Base-by-base conservation (phyloP, 2,113 vertebrate genomes). In the Coturnix japonica region DNA sequence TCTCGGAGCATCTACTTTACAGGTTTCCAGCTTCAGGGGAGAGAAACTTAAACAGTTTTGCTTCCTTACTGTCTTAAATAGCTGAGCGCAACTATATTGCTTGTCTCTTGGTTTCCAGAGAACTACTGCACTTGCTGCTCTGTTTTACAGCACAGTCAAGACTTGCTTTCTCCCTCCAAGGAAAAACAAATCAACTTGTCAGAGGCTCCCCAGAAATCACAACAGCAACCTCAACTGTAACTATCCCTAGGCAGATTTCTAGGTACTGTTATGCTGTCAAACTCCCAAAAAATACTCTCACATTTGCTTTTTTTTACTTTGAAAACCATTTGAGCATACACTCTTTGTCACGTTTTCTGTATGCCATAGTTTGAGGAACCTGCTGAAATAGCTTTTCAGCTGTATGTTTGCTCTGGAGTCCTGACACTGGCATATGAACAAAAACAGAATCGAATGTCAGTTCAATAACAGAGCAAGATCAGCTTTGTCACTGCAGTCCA, bases 81-180 rank as follows among this genome's bases (percentile, higher is more conserved):
- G 67, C 20, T 0, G 0, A 14, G n/a, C 26, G 10, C 0, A 0
- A 53, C 33, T 59, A 44, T 14, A 28, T 1, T 2, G 19, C 51
- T 56, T 18, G 17, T 20, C 56, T 81, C 53, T 8, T 4, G 25
- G 35, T 41, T 76, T 56, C 51, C 20, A 17, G 15, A 56, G 26
- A 90, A 51, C 73, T 23, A 65, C 9, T 64, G 26, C 49, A 26
- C 46, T 43, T 51, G 10, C 72, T 44, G 47, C 35, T 71, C 39
- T 19, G 3, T 25, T 46, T 47, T 39, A 47, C 6, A 76, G 65
- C 61, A 2, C 16, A 64, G 37, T 20, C 35, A 41, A 49, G 57
- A 72, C 12, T 71, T 8, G 7, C 9, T 44, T 49, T 53, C 49
- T 56, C 33, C 33, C 31, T 71, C 33, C 43, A 13, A 31, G 21